Conservation (phyloP, 1,140 invertebrate genomes). For the Drosophila pachea region DNA sequence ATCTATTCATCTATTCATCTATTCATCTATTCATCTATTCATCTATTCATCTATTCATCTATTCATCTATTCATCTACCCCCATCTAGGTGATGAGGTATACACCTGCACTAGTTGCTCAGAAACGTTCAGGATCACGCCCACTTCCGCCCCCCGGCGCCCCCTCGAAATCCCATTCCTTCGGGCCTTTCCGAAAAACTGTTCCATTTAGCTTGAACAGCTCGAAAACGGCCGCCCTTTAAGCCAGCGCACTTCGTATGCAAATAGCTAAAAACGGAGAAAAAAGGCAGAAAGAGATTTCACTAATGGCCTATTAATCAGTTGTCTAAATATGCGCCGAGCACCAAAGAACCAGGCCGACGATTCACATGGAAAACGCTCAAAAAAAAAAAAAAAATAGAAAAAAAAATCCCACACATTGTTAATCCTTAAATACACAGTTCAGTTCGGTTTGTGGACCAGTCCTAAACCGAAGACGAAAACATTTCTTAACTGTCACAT, state of each 20-base stretch:
- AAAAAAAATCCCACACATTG: slow-evolving; percentile 64
- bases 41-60: too few relatives aligned
- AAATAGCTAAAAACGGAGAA: slow-evolving; percentile 26
- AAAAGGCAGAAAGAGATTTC: slow-evolving; percentile 13
- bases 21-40: too few relatives aligned
- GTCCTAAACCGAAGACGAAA: slow-evolving; percentile 31
- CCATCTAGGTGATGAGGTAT: too few relatives aligned
- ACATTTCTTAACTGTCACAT: slow-evolving; percentile 61
- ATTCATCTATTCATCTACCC: too few relatives aligned
- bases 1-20: too few relatives aligned
- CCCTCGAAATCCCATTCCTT: too few relatives aligned
- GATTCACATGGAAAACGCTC: slow-evolving; percentile 39
- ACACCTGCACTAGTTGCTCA: too few relatives aligned
- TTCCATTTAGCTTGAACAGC: not conserved
- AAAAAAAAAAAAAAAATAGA: slow-evolving; percentile 24
- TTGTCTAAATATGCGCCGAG: slow-evolving; percentile 49
- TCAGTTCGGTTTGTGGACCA: slow-evolving; percentile 12
- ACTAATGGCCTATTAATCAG: slow-evolving; percentile 60
- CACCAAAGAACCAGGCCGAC: slow-evolving; percentile 38
- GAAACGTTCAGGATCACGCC: too few relatives aligned
- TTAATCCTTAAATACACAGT: slow-evolving; percentile 56
- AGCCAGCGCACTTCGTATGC: slow-evolving; percentile 15
- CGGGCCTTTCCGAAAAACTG: too few relatives aligned
- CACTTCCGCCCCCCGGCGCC: too few relatives aligned
- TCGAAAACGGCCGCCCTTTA: slow-evolving; percentile 10